These are phyloP conservation scores for Pseudococcus longispinus DNA, from an alignment of 2,888 invertebrate species.

Conservation along the genomic window DNA sequence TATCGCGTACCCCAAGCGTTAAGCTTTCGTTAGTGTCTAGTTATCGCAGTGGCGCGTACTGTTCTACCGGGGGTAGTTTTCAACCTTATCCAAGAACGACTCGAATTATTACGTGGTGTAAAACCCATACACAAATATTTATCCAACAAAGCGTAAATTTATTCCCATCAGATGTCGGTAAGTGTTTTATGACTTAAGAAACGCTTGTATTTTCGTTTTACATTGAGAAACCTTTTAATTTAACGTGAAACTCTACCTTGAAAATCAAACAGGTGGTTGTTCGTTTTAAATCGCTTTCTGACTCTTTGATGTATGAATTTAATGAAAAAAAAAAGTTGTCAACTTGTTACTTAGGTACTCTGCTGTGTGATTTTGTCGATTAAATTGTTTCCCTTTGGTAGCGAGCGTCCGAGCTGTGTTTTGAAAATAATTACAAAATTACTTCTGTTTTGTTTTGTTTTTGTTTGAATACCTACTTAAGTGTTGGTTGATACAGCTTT, in stretches of 20 bases:
- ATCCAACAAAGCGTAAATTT: not conserved
- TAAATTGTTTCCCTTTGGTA: too few relatives aligned
- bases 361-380: too few relatives aligned
- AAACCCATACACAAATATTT: not conserved
- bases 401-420: too few relatives aligned
- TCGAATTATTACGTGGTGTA: not conserved
- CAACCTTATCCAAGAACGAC: not conserved
- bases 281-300: not conserved
- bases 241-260: not conserved
- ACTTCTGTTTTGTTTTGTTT: too few relatives aligned
- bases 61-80: not conserved
- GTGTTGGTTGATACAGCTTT: too few relatives aligned
- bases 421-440: too few relatives aligned
- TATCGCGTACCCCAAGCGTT: slow-evolving; percentile 24
- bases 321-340: not conserved
- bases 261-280: slow-evolving; percentile 20
- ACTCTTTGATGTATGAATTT: not conserved
- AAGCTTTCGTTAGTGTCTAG: slow-evolving; percentile 33
- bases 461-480: too few relatives aligned
- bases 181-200: not conserved
- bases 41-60: slow-evolving; percentile 20
- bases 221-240: not conserved
- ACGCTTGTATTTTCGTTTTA: not conserved
- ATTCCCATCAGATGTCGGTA: not conserved
- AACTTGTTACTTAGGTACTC: too few relatives aligned